Evolutionary conservation across 2,113 vertebrate species (phyloP).

Genomic region (Pristiophorus japonicus): DNA sequence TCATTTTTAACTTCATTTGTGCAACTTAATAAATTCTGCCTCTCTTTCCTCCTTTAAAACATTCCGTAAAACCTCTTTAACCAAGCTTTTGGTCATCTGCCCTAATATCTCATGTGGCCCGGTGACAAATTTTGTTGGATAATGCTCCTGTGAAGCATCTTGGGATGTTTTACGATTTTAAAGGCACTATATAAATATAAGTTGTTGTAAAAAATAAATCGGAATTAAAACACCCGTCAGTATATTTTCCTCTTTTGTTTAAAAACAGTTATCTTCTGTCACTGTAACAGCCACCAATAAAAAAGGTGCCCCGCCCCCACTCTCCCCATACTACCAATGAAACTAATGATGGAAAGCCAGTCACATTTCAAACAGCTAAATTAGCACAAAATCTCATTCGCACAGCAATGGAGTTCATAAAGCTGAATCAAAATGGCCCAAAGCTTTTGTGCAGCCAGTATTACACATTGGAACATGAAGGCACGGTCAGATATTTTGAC

Average conservation of each 20-base stretch:
- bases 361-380: background rate
- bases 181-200: no score
- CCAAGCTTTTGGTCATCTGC: no score
- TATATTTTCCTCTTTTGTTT: background rate
- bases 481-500: background rate
- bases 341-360: background rate
- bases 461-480: background rate
- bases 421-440: background rate
- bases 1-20: background rate
- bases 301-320: background rate
- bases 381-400: background rate
- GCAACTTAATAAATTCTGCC: background rate
- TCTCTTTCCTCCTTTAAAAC: no score
- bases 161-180: no score
- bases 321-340: background rate
- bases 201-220: no score
- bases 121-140: no score
- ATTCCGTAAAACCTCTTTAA: no score
- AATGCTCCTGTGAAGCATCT: no score
- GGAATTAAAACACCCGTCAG: background rate
- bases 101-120: no score
- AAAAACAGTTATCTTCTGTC: background rate
- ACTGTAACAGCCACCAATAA: background rate
- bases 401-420: background rate
- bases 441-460: background rate